Evolutionary conservation across 2,888 invertebrate genomes (phyloP), one percentile per base, ranked within the genome.

Genomic region (Caenorhabditis becei): DNA sequence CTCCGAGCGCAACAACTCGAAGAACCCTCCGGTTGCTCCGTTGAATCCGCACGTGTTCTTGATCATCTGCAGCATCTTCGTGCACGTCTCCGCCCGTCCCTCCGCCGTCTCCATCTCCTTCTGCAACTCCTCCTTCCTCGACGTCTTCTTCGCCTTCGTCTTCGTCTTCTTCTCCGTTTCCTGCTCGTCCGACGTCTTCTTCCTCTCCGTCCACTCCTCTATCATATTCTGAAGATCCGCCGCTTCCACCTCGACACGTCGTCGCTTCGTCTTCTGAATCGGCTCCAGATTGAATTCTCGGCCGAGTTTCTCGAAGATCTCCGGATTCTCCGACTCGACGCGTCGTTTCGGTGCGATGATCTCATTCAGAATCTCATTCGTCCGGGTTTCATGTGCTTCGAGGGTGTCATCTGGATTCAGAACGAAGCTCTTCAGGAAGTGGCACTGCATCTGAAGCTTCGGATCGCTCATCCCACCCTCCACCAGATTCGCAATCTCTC

Each of bases 361-460:
- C 2, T 49, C 10, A 11, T 77, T 37, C 23, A 77, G 35, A 49
- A 77, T 58, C 18, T 44, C 4, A n/a, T 24, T 53, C 1, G 54
- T 59, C n/a, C 67, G 53, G n/a, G 18, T n/a, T 0, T 53, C 20
- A 32, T 71, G 63, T 18, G 47, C 51, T 18, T 53, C 51, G 14
- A 67, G 37, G 24, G 67, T 37, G 44, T 75, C 67, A 24, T 77
- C 49, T 16, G 77, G 71, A 49, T 71, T 53, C 20, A 77, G 37
- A 41, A 63, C 63, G n/a, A 75, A 37, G 23, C 54, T 77, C 26
- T 77, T 72, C 11, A 81, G n/a, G n/a, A 61, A 81, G 23, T 69
- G 58, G 16, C 84, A 84, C 56, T 82, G 80, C 32, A 80, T 59
- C 53, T 82, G 82, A 11, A 79, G 65, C 47, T 69, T 63, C 5